phyloP scores from a whole-genome alignment of 2,113 vertebrate species.

The Oxyruncus cristatus region DNA sequence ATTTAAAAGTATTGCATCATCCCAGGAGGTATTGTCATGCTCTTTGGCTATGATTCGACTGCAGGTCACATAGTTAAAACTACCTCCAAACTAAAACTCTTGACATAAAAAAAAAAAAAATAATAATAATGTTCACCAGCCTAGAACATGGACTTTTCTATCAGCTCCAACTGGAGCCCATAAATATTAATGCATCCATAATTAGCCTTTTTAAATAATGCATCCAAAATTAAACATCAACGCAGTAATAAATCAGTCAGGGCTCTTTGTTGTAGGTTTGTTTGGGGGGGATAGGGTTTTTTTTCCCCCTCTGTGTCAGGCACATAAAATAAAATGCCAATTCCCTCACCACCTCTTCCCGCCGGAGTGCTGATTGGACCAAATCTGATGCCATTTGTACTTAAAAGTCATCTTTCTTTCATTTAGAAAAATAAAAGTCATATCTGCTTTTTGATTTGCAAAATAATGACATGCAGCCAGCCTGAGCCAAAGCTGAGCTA shows the following conservation, averaged over 20 bases:
- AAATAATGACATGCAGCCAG: conserved; percentile 32
- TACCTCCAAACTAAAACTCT: conserved; percentile 45
- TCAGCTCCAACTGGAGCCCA: conserved; percentile 50
- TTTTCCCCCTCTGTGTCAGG: background rate
- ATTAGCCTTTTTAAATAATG: conserved; percentile 73
- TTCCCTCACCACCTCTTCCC: background rate
- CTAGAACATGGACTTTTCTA: conserved; percentile 60
- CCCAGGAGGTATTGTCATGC: conserved; percentile 33
- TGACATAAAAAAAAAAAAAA: conserved; percentile 30
- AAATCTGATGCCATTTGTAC: background rate
- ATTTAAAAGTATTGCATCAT: conserved; percentile 65
- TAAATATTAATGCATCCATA: conserved; percentile 73
- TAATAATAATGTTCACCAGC: conserved; percentile 46
- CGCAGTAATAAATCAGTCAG: conserved; percentile 66
- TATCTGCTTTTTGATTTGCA: conserved; percentile 32
- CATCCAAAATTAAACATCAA: conserved; percentile 73
- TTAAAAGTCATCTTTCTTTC: conserved; percentile 30
- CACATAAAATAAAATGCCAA: conserved; percentile 44
- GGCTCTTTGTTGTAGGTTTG: conserved; percentile 52
- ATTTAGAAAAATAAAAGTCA: conserved; percentile 45
- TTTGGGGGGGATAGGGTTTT: background rate
- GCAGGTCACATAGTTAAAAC: conserved; percentile 37
- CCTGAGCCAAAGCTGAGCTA: conserved; percentile 35
- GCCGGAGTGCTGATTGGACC: background rate
- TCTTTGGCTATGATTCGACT: conserved; percentile 16